Conservation (phyloP, 2,113 vertebrate genomes). For the Taxidea taxus region DNA sequence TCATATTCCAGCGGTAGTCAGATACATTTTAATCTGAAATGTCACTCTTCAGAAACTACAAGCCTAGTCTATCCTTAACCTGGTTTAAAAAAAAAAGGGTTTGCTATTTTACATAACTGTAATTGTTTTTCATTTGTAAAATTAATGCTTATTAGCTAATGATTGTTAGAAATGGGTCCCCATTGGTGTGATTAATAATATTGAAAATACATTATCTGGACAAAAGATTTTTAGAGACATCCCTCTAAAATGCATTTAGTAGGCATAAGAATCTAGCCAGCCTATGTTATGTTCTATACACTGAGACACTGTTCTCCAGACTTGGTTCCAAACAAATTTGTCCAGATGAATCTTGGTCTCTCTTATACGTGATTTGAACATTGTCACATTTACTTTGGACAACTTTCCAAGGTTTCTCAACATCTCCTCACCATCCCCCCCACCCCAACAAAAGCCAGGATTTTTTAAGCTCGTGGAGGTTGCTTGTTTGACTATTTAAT, state of each 20-base stretch:
- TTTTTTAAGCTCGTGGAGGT: neutral
- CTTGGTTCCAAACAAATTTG: neutral
- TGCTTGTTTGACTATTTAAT: neutral
- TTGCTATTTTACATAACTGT: neutral
- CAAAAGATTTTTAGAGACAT: neutral
- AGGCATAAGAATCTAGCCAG: neutral
- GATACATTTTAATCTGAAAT: neutral
- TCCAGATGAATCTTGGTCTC: neutral
- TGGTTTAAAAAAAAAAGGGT: neutral
- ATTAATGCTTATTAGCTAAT: neutral
- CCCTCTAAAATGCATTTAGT: neutral
- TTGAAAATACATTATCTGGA: neutral
- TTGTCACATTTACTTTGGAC: neutral
- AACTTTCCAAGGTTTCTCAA: neutral
- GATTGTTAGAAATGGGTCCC: neutral
- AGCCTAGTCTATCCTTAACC: neutral
- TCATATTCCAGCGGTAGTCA: neutral
- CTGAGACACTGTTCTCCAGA: neutral
- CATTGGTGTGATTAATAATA: neutral
- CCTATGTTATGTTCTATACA: neutral
- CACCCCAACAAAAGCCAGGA: neutral
- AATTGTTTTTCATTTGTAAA: neutral
- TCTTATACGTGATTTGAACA: neutral
- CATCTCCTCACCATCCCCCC: fast-evolving
- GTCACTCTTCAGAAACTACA: neutral